phyloP scores from a whole-genome alignment of 2,888 invertebrate species.

The Melipona bicolor region DNA sequence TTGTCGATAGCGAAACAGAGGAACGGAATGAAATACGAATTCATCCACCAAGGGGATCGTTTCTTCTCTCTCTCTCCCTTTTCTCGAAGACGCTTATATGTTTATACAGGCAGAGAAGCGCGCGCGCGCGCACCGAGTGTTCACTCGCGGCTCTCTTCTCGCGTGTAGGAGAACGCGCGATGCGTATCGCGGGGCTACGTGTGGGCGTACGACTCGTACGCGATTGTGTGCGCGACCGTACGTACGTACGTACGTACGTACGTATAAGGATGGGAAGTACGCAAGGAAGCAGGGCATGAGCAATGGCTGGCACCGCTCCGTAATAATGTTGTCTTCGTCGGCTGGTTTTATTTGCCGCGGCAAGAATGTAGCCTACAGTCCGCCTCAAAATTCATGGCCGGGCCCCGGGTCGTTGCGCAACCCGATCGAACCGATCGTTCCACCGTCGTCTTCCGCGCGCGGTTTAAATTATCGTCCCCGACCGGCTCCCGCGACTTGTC shows the following conservation, averaged over 20 bases:
- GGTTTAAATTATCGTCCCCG: conserved; percentile 3
- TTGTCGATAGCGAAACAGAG: conserved; percentile 73
- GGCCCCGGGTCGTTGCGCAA: conserved; percentile 77
- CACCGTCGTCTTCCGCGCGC: not conserved
- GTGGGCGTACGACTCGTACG: conserved; percentile 46
- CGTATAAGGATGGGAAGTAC: conserved; percentile 75
- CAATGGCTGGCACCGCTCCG: conserved; percentile 83
- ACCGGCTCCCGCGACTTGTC: not conserved
- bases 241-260: conserved; percentile 43
- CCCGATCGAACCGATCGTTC: conserved; percentile 67
- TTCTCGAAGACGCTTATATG: not conserved
- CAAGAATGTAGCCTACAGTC: conserved; percentile 84
- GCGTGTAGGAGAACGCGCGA: conserved; percentile 42
- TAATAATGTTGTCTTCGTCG: conserved; percentile 84
- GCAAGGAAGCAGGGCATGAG: conserved; percentile 83
- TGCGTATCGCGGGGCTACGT: conserved; percentile 56
- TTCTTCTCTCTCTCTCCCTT: not conserved
- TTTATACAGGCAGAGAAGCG: conserved; percentile 51
- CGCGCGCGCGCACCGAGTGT: not conserved
- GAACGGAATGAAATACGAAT: conserved; percentile 72
- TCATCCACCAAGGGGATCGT: conserved; percentile 21
- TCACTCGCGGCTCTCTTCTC: conserved; percentile 40
- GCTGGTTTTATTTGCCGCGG: conserved; percentile 83
- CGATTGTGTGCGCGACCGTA: conserved; percentile 25
- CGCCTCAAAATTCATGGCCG: conserved; percentile 81